Conservation (phyloP, 2,888 invertebrate species). For the Leptothorax acervorum region DNA sequence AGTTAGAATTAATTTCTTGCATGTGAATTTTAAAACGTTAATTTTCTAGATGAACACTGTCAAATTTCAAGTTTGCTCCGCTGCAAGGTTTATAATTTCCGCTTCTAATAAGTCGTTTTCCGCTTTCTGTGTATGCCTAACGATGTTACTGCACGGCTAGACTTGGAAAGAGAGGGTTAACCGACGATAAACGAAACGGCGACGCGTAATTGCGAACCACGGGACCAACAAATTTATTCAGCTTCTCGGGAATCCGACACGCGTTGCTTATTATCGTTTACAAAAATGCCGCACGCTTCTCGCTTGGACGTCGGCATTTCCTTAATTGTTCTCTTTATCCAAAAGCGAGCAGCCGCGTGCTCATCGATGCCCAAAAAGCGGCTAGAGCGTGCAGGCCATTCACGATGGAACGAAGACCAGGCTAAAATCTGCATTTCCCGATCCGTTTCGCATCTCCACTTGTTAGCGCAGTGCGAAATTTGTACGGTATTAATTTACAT, state of each 20-base stretch:
- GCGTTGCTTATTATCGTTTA: conserved; percentile 52
- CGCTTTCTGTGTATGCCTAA: background rate
- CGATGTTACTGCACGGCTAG: conserved; percentile 17
- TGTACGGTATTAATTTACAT: background rate
- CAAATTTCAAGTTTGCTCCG: background rate
- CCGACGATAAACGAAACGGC: conserved; percentile 43
- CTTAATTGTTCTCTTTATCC: conserved; percentile 57
- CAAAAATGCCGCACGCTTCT: conserved; percentile 46
- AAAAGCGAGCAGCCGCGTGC: conserved; percentile 30
- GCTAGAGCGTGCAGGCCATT: conserved; percentile 55
- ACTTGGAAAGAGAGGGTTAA: conserved; percentile 31
- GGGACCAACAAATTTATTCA: conserved; percentile 52
- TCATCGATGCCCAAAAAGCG: conserved; percentile 59
- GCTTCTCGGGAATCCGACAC: conserved; percentile 43
- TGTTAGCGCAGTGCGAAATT: background rate
- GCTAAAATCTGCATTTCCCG: conserved; percentile 16
- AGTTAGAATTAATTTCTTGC: background rate
- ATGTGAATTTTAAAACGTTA: background rate
- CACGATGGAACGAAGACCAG: conserved; percentile 33
- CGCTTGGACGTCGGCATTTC: conserved; percentile 43
- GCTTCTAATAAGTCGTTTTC: background rate
- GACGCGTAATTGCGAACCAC: conserved; percentile 46
- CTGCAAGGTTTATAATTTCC: background rate
- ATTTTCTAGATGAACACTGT: background rate
- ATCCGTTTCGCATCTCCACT: conserved; percentile 18